phyloP scores from a whole-genome alignment of 35 echinoderm and acorn worm genomes.

The Acanthaster planci region DNA sequence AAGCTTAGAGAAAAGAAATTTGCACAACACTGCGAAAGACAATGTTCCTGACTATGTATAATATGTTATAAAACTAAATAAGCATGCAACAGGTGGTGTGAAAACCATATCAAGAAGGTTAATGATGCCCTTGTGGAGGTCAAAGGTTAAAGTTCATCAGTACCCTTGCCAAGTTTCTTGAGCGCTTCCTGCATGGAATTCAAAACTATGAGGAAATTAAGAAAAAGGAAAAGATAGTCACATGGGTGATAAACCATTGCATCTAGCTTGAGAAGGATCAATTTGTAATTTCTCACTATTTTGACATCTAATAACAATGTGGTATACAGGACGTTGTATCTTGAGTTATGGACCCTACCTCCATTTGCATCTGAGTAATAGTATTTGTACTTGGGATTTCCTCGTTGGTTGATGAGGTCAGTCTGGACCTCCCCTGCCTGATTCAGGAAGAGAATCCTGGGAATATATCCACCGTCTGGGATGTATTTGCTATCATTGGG shows the following conservation, averaged over 20 bases:
- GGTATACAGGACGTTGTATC: too few relatives aligned
- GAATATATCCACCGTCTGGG: conserved; percentile 95
- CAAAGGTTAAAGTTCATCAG: conserved; percentile 25
- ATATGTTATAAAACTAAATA: conserved; percentile 6
- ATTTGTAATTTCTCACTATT: too few relatives aligned
- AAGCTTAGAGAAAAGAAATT: too few relatives aligned
- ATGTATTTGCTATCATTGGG: conserved; percentile 67
- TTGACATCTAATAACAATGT: too few relatives aligned
- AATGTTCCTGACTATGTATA: not conserved
- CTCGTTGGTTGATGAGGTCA: conserved; percentile 64
- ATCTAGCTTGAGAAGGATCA: too few relatives aligned
- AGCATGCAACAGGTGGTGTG: not conserved
- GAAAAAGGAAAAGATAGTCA: not conserved
- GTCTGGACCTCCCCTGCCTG: conserved; percentile 61
- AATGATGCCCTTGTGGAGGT: not conserved
- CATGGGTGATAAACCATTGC: too few relatives aligned
- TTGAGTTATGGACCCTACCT: conserved; percentile 42
- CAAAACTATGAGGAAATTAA: not conserved
- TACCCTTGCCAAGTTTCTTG: not conserved
- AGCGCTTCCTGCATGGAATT: not conserved
- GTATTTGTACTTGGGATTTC: conserved; percentile 86
- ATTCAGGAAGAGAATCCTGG: conserved; percentile 85
- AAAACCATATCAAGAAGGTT: not conserved
- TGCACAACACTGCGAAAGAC: too few relatives aligned
- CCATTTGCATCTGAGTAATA: conserved; percentile 73